phyloP scores from a whole-genome alignment of 1,140 invertebrate species.

The Potamilus streckersoni region DNA sequence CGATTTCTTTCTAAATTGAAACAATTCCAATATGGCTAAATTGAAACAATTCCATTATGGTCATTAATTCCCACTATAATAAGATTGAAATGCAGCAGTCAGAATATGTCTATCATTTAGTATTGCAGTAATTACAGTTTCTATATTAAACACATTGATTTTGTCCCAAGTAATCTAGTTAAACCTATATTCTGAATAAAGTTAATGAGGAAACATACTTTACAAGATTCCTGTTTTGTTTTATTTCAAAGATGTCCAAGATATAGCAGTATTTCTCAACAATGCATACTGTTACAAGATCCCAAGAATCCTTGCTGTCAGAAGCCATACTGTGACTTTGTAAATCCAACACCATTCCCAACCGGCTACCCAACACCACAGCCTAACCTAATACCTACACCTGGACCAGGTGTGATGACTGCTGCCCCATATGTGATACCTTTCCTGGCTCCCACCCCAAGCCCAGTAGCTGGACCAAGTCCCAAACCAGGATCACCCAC shows the following conservation, averaged over 20 bases:
- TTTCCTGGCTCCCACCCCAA: conserved; percentile 24
- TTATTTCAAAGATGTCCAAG: conserved; percentile 28
- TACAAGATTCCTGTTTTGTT: too few species aligned
- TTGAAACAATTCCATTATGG: too few species aligned
- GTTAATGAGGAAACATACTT: too few species aligned
- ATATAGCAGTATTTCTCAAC: conserved; percentile 15
- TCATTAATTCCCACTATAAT: too few species aligned
- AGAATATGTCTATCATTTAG: too few species aligned
- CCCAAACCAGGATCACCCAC: conserved; percentile 15
- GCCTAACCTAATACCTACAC: conserved; percentile 15
- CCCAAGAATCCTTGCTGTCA: conserved; percentile 30
- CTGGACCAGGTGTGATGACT: conserved; percentile 20
- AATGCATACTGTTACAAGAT: conserved; percentile 27
- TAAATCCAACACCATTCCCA: conserved; percentile 27
- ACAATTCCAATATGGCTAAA: too few species aligned
- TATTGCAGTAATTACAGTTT: too few species aligned
- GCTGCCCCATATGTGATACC: conserved; percentile 29
- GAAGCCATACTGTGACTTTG: conserved; percentile 31
- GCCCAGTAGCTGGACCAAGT: conserved; percentile 28
- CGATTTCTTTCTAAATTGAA: too few species aligned
- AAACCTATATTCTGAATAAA: too few species aligned
- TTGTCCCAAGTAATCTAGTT: too few species aligned
- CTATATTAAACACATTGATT: too few species aligned
- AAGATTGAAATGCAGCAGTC: too few species aligned
- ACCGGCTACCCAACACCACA: conserved; percentile 18